A percentile compares a stretch with the other conserved stretches of the same genome.
phyloP scores from a whole-genome alignment of 92 coral and sea anemone genomes.

The Phenganax subtilis region DNA sequence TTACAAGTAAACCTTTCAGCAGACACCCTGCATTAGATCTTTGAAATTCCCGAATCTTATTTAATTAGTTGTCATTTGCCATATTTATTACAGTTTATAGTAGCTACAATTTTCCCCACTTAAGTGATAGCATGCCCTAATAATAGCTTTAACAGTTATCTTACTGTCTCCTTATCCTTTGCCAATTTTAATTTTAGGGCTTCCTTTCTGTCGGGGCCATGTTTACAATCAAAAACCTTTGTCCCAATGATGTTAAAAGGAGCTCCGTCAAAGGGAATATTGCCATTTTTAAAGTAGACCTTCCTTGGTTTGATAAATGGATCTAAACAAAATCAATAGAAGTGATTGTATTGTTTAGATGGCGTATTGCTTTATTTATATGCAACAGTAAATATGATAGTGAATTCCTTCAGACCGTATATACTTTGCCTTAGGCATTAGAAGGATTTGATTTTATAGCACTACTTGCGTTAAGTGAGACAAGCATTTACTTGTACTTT shows the following conservation, averaged over 20 bases:
- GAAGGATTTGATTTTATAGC: no score
- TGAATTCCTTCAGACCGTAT: no score
- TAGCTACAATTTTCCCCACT: background rate
- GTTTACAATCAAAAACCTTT: constrained; percentile 56
- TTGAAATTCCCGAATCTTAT: background rate
- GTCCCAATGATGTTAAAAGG: constrained; percentile 53
- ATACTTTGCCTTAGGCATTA: no score
- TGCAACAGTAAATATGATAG: no score
- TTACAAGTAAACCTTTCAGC: no score
- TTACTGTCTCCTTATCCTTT: background rate
- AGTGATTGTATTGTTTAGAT: no score
- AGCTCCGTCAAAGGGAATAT: constrained; percentile 51
- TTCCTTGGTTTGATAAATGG: constrained; percentile 43
- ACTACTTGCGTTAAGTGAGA: no score
- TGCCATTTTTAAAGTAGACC: constrained; percentile 36
- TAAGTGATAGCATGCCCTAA: no score
- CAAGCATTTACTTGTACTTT: no score
- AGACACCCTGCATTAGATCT: no score
- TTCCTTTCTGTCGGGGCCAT: constrained; percentile 47
- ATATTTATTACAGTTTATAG: background rate
- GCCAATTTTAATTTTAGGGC: background rate
- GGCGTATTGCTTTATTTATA: no score
- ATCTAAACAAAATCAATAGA: no score
- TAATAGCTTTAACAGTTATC: background rate
- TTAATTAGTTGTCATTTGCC: background rate